Percentiles rank a stretch among this genome's conserved stretches.
phyloP scores from a whole-genome alignment of 2,797 vertebrate species.

The Sebastolobus altivelis region DNA sequence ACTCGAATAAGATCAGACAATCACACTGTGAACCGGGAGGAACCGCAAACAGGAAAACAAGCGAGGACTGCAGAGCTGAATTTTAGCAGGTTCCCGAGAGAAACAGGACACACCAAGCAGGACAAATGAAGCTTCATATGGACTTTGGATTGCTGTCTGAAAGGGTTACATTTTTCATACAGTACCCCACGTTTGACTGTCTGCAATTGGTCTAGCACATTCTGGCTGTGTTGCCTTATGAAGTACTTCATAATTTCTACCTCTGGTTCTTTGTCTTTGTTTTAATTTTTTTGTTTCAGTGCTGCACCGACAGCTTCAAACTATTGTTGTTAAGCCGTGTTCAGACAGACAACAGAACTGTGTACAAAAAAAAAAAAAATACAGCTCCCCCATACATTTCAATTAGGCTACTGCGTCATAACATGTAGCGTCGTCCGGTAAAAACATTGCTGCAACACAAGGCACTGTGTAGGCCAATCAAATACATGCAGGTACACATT shows the following conservation, averaged over 20 bases:
- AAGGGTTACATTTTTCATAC: not conserved
- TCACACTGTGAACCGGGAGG: conserved; percentile 27
- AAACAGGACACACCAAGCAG: conserved; percentile 11
- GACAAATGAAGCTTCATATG: not conserved
- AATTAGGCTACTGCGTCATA: not conserved
- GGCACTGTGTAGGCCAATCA: not conserved
- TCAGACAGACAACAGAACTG: not conserved
- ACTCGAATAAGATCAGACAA: conserved; percentile 22
- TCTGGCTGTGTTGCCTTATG: conserved; percentile 29
- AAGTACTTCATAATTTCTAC: conserved; percentile 41
- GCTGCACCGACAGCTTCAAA: not conserved
- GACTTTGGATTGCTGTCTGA: conserved; percentile 27
- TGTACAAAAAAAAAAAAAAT: not conserved
- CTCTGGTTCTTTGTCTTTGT: conserved; percentile 41
- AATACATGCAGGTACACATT: not conserved
- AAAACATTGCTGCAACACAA: not conserved
- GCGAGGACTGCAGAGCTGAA: not conserved
- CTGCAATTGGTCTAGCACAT: conserved; percentile 18
- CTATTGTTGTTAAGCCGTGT: not conserved
- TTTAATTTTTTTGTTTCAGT: conserved; percentile 10
- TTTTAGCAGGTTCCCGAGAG: not conserved
- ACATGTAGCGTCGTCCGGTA: not conserved
- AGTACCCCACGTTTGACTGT: conserved; percentile 9
- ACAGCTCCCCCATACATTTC: not conserved
- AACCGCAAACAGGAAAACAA: not conserved